Evolutionary conservation across 1,140 invertebrate genomes (phyloP), one percentile per base, ranked within the genome.

Genomic region (Solen grandis): DNA sequence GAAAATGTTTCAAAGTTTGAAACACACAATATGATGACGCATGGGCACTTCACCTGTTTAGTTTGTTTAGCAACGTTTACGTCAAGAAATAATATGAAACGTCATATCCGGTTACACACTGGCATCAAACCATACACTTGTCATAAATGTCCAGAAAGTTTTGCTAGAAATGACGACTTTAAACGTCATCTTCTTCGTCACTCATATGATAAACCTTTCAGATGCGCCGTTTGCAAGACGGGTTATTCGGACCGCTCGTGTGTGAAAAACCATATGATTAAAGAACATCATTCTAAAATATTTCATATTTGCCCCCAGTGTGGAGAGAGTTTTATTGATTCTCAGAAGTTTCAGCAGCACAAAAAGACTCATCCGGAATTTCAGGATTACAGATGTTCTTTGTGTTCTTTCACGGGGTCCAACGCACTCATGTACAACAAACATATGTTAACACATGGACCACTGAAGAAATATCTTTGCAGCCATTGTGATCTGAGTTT

Each of bases 121-220:
- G 89, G 92, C 54, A 38, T 86, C 27, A 88, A 87, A 66, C 90
- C 90, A n/a, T 92, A 90, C 84, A 86, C 86, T 66, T 92, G 92
- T 76, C 76, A 81, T 5, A 81, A 87, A 25, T 98, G 97, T 93
- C 96, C 97, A 87, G 95, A 96, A 55, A 93, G 94, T 38, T 95
- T 95, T 86, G 94, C 94, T 3, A 88, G 95, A 10, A 94, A 93
- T 5, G 94, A 95, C 85, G 94, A 95, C 85, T 90, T 95, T 31
- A 93, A 94, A 38, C 89, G 94, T 4, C 94, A 95, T 87, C 93
- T 95, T 92, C 94, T 94, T 74, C 88, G 94, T 38, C 94, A 95
- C 82, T 82, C 82, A 46, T 85, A 85, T 73, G 77, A 82, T 29
- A 88, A 88, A 68, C 89, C 88, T 22, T 90, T 85, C 76, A 62